Base-by-base conservation (phyloP, 2,113 vertebrate species). In the Microcebus ravelobensis region DNA sequence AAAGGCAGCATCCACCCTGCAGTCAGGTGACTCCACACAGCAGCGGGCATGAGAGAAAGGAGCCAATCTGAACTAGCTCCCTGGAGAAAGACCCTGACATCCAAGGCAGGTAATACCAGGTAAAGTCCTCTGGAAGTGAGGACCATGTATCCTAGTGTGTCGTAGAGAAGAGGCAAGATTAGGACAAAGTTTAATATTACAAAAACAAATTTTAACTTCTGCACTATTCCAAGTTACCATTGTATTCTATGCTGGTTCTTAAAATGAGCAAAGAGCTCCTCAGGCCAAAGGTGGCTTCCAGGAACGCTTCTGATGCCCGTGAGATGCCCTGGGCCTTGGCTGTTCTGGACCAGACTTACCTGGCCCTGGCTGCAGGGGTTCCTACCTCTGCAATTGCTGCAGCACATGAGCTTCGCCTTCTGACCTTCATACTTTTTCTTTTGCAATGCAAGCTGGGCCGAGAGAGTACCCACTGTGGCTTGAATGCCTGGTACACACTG, bases 11-110 rank as follows among this genome's bases (percentile, higher is more conserved):
- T 48, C 31, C 20, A 17, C 1, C 55, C 25, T n/a, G 12, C 55
- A 68, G 61, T 45, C 84, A 59, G 74, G 42, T 0, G 0, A 39
- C 76, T 39, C 25, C 39, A 2, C 8, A 2, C 39, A 39, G 59
- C 34, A 29, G 45, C 20, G 4, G 5, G 50, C 36, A 5, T 68
- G 25, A 48, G 29, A 36, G 34, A 42, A 63, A 70, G 31, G 42
- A 15, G 59, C 12, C 2, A 5, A 0, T 31, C 57, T 48, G 65
- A 63, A 15, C 61, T 6, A 3, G 55, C 10, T 74, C 6, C 2
- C 13, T 10, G n/a, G 39, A 67, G 76, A 70, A 70, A 42, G 29
- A 23, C 39, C 50, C 36, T 73, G n/a, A 8, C n/a, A 15, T 45
- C 36, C 45, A 23, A 63, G 8, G 21, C 14, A 2, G 34, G 34